These are phyloP conservation scores for Lethrus apterus DNA, from an alignment of 1,140 invertebrate genomes.

Conservation along the genomic window DNA sequence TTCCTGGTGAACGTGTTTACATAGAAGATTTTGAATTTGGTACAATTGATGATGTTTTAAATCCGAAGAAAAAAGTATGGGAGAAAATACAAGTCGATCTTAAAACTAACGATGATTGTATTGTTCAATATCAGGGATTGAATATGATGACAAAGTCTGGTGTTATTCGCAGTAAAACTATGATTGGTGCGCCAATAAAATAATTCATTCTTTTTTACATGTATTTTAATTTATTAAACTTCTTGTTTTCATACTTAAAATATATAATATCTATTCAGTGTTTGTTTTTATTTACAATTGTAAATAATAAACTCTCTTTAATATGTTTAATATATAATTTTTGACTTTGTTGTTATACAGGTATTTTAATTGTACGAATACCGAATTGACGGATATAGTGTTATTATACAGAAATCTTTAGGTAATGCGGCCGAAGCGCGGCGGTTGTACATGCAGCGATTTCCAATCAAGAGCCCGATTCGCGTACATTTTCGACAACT, in stretches of 20 bases:
- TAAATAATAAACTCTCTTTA: too few relatives aligned
- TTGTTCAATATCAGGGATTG: constrained; percentile 79
- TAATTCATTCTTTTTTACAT: constrained; percentile 40
- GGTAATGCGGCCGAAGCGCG: too few relatives aligned
- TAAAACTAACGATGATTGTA: constrained; percentile 63
- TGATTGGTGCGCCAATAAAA: constrained; percentile 72
- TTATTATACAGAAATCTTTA: too few relatives aligned
- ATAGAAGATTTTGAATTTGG: constrained; percentile 71
- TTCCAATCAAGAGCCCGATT: too few relatives aligned
- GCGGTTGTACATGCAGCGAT: too few relatives aligned
- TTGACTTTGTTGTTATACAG: too few relatives aligned
- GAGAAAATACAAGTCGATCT: constrained; percentile 82
- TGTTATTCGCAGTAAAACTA: constrained; percentile 57
- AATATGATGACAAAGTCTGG: constrained; percentile 62
- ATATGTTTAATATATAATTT: too few relatives aligned
- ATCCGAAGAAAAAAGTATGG: constrained; percentile 98
- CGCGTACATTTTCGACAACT: too few relatives aligned
- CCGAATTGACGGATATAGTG: too few relatives aligned
- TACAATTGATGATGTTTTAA: constrained; percentile 76
- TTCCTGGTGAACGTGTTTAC: constrained; percentile 72
- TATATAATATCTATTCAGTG: too few relatives aligned
- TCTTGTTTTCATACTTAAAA: not conserved
- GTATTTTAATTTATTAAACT: constrained; percentile 6
- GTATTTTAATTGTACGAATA: too few relatives aligned
- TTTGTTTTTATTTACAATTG: too few relatives aligned